phyloP scores from a whole-genome alignment of 2,113 vertebrate genomes.

The Mixornis gularis region DNA sequence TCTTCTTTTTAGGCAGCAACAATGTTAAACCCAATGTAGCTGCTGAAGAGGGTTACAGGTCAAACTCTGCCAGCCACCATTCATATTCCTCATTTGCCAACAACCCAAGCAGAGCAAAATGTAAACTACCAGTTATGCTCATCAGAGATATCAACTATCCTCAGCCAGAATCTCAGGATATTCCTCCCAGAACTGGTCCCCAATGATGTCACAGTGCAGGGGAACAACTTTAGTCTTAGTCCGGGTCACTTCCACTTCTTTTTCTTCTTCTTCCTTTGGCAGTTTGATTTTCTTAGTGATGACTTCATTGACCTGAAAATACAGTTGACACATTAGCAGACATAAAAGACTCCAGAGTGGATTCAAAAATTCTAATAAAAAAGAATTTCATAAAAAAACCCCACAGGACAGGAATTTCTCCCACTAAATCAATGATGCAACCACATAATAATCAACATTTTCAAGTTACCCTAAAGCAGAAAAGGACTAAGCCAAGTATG shows the following conservation, averaged over 20 bases:
- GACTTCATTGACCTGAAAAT: slow-evolving; percentile 80
- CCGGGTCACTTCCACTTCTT: slow-evolving; percentile 76
- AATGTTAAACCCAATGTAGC: neutral
- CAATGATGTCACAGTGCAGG: slow-evolving; percentile 86
- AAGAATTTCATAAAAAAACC: neutral
- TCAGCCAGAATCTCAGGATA: slow-evolving; percentile 83
- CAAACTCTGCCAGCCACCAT: neutral
- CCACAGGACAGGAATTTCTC: neutral
- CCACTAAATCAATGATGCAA: neutral
- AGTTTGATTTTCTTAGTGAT: slow-evolving; percentile 75
- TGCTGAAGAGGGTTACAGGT: neutral
- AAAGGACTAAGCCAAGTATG: neutral
- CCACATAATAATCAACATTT: neutral
- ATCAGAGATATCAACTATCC: slow-evolving; percentile 62
- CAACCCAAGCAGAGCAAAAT: neutral
- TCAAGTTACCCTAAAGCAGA: neutral
- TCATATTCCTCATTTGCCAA: neutral
- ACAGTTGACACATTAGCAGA: neutral
- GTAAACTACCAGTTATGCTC: neutral
- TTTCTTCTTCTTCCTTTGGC: slow-evolving; percentile 75
- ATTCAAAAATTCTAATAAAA: neutral
- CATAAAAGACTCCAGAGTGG: neutral
- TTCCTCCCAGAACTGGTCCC: slow-evolving; percentile 92
- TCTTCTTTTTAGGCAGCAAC: neutral
- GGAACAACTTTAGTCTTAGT: slow-evolving; percentile 72